Base-by-base conservation (phyloP, 30 jellyfish, hydroid and myxozoan species). In the Nemopilema nomurai region DNA sequence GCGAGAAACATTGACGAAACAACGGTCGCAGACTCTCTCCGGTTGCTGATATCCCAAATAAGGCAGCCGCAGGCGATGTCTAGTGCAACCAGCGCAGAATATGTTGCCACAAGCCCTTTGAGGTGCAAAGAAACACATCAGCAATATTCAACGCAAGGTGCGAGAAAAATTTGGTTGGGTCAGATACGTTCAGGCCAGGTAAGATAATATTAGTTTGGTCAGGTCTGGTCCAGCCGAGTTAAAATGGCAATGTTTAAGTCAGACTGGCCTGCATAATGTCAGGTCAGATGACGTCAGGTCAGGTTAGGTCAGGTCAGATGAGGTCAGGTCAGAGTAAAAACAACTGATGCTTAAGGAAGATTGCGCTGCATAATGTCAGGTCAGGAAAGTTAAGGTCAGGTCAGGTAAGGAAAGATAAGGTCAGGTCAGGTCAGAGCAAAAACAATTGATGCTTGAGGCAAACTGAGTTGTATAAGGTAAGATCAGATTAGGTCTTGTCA, bases 71-170 rank as follows among this genome's bases (percentile, higher is more conserved):
- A 76, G 33, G 0, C 97, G 97, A 80, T 93, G 94, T 24, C 98
- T 89, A 6, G 98, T 76, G 81, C 98, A 93, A 1, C 98, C 97
- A 62, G 74, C 71, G 69, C 98, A 93, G 74, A 88, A 93, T 17
- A 93, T 95, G n/a, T 89, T 97, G 52, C 98, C 98, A 85, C 98
- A 93, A 3, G 98, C 98, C 71, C 98, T 93, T 82, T 19, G 87
- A 28, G 19, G 28, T 51, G 30, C 16, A 17, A 32, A 1, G 3
- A 63, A 63, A 8, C 8, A 67, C 77, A 9, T 9, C 77, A 9
- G 62, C 80, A 31, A 69, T 26, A 41, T 41, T 41, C 57, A 41
- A 41, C 13, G 13, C 13, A n/a, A n/a, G n/a, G n/a, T n/a, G n/a
- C n/a, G n/a, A n/a, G n/a, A n/a, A n/a, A n/a, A n/a, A n/a, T n/a